Evolutionary conservation across 37 sponge, comb jelly and placozoan species (phyloP).

Genomic region (Agelas oroides): DNA sequence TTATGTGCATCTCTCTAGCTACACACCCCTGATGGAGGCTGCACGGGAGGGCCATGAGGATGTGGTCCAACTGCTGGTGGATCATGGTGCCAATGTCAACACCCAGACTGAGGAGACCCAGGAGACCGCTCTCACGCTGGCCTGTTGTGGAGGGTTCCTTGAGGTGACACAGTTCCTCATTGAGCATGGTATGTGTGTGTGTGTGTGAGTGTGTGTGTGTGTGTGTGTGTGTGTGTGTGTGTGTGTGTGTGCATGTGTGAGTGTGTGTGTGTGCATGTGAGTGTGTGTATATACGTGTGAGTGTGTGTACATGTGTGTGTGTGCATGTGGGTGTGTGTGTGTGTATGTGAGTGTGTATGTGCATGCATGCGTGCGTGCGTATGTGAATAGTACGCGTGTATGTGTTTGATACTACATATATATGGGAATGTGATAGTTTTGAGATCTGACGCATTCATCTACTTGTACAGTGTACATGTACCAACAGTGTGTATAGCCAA

Average conservation of each 20-base stretch:
- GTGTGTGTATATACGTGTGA: not conserved
- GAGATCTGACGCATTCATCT: no score
- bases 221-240: not conserved
- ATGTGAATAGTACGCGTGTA: no score
- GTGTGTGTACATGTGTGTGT: not conserved
- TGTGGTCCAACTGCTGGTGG: conserved; percentile 78
- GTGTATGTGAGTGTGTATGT: no score
- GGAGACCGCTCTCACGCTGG: conserved; percentile 88
- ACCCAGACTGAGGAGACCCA: conserved; percentile 89
- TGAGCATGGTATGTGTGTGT: conserved; percentile 58
- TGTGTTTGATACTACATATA: no score
- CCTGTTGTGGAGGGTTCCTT: conserved; percentile 86
- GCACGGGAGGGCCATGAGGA: conserved; percentile 88
- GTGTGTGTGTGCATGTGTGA: not conserved
- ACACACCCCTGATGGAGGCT: conserved; percentile 93
- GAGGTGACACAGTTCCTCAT: conserved; percentile 72
- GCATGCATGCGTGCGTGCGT: no score
- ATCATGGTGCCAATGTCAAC: conserved; percentile 82
- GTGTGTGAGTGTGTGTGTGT: not conserved
- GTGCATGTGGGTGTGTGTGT: no score
- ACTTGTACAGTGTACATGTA: no score
- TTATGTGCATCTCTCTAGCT: conserved; percentile 43
- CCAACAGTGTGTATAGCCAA: no score
- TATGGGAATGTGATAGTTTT: no score
- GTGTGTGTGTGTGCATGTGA: not conserved